phyloP scores from a whole-genome alignment of 2,797 vertebrate genomes.

The Chiloscyllium punctatum region DNA sequence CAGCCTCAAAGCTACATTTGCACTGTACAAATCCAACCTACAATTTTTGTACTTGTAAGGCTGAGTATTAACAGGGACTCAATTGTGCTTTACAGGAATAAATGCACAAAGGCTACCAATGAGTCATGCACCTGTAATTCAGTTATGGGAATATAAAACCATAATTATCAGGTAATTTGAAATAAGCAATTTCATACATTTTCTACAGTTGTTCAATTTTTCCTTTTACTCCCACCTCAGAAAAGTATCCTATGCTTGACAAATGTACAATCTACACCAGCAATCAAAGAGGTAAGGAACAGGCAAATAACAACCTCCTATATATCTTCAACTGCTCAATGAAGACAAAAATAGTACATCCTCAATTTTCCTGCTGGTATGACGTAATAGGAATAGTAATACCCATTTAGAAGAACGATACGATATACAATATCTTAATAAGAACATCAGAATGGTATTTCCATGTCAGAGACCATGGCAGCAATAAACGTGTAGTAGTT shows the following conservation, averaged over 20 bases:
- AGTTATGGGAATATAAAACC: not conserved
- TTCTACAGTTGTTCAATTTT: not conserved
- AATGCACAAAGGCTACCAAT: not conserved
- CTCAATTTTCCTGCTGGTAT: too few relatives aligned
- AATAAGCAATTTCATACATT: not conserved
- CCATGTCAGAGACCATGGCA: not conserved
- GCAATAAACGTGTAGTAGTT: conserved; percentile 15
- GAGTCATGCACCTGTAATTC: not conserved
- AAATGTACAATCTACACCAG: not conserved
- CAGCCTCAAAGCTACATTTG: too few relatives aligned
- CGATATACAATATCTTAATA: conserved; percentile 24
- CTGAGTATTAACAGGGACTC: too few relatives aligned
- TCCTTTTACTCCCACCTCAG: not conserved
- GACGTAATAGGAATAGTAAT: not conserved
- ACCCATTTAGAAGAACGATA: not conserved
- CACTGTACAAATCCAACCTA: too few relatives aligned
- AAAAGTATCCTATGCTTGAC: not conserved
- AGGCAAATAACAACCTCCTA: not conserved
- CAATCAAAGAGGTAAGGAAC: not conserved
- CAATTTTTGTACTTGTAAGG: not conserved
- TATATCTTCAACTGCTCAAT: not conserved
- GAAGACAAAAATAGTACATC: not conserved
- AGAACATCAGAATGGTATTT: conserved; percentile 1
- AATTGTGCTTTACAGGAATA: conserved; percentile 12
- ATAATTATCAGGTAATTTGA: not conserved